Evolutionary conservation across 2,113 vertebrate species (phyloP), one percentile per base, ranked within the genome.

Genomic region (Sprattus sprattus): DNA sequence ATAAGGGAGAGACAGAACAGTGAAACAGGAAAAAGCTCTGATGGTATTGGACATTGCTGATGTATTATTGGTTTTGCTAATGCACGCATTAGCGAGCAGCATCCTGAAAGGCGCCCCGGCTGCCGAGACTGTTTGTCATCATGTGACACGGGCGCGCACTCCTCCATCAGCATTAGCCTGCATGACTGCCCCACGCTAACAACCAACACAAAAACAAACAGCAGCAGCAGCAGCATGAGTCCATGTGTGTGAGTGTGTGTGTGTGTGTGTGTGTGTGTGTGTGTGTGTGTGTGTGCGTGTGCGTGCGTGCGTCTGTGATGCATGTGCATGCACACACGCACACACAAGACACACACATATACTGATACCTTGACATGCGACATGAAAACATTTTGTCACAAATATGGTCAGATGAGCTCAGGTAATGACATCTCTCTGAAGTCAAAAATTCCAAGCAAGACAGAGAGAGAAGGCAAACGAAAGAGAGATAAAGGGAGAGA

Each of bases 31-130:
- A 39, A 32, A 39, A 2, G 6, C 25, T 67, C n/a, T 67, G 64
- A 78, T 28, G 71, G 32, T 78, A 78, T 78, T 39, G 71, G 71
- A 39, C 71, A 78, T 8, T 15, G 71, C 25, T 78, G 71, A 78
- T 39, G 71, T 78, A 78, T 78, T 78, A 78, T 78, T 32, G 71
- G 71, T 39, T 39, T 18, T 13, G 71, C 71, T 78, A 78, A 78
- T 78, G 71, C 6, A 3, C 71, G 1, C 71, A 78, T 78, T 78
- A 78, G 71, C 28, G 11, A 78, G 28, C 28, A 13, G 25, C 71
- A 44, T 78, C 11, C 13, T 78, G 71, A 78, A 13, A 10, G 28
- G 28, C 11, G 32, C 54, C 0, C 15, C 10, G 10, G 67, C 67
- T 78, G 71, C 71, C 39, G 71, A 15, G 67, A 2, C 71, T 39